Conservation (phyloP, 2,888 invertebrate species). For the Pherbina coryleti region DNA sequence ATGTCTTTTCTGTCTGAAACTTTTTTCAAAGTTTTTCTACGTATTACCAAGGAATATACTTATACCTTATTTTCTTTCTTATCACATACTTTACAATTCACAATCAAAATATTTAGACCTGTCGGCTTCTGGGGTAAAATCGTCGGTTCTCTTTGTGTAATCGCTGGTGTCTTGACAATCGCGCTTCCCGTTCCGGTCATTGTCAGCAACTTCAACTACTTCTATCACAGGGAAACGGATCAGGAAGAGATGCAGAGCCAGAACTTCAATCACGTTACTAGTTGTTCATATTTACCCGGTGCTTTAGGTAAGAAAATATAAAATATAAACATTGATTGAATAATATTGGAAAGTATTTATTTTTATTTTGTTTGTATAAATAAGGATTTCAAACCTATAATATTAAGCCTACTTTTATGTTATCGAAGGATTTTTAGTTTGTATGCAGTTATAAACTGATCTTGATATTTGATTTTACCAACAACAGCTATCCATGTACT, state of each 20-base stretch:
- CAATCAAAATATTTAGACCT: constrained; percentile 76
- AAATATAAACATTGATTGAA: too few relatives aligned
- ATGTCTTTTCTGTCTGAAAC: constrained; percentile 39
- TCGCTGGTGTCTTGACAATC: constrained; percentile 98
- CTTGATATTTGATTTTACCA: too few relatives aligned
- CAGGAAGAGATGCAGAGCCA: constrained; percentile 99
- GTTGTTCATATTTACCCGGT: constrained; percentile 96
- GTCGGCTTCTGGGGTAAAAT: constrained; percentile 99
- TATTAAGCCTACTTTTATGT: too few relatives aligned
- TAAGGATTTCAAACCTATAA: too few relatives aligned
- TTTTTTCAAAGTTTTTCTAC: constrained; percentile 12
- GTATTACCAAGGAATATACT: background rate
- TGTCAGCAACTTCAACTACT: constrained; percentile 99
- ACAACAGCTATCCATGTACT: too few relatives aligned
- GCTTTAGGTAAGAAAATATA: constrained; percentile 79
- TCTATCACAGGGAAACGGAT: constrained; percentile 99
- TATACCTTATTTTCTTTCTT: background rate
- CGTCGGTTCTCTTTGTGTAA: constrained; percentile 97
- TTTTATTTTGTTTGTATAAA: too few relatives aligned
- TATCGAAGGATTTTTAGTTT: too few relatives aligned
- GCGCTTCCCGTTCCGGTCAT: constrained; percentile 99
- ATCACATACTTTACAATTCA: background rate
- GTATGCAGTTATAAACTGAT: too few relatives aligned
- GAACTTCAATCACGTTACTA: constrained; percentile 97
- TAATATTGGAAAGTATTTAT: too few relatives aligned